Evolutionary conservation across 64 coral and sea anemone genomes (phyloP).

Genomic region (Pachyseris speciosa): DNA sequence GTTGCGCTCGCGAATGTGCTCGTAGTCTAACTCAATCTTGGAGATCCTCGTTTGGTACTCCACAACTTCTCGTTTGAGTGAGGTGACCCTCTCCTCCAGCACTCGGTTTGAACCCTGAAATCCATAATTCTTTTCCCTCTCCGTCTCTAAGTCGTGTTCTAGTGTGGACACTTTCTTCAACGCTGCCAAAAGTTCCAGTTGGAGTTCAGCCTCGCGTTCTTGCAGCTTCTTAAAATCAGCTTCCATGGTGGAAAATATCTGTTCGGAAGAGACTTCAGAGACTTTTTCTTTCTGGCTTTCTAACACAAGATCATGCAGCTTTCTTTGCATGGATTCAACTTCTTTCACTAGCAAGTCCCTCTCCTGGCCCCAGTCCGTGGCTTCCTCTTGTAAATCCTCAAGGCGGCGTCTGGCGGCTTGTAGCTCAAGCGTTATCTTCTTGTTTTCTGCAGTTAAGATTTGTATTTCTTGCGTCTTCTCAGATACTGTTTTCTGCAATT

Average conservation of each 20-base stretch:
- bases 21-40: slow-evolving; percentile 63
- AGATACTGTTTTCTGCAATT: slow-evolving; percentile 80
- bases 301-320: slow-evolving; percentile 86
- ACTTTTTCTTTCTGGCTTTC: slow-evolving; percentile 80
- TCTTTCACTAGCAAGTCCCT: slow-evolving; percentile 78
- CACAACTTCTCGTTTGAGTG: slow-evolving; percentile 79
- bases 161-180: slow-evolving; percentile 89
- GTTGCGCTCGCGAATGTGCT: slow-evolving; percentile 67
- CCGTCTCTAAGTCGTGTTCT: slow-evolving; percentile 84
- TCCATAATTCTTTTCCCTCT: slow-evolving; percentile 65
- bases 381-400: slow-evolving; percentile 73
- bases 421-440: slow-evolving; percentile 74
- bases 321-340: slow-evolving; percentile 84
- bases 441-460: slow-evolving; percentile 81
- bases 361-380: slow-evolving; percentile 61
- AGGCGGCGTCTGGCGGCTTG: slow-evolving; percentile 62
- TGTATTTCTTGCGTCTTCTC: slow-evolving; percentile 89
- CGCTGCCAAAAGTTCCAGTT: slow-evolving; percentile 91
- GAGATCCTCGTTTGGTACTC: slow-evolving; percentile 88
- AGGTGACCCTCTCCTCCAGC: slow-evolving; percentile 59
- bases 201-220: slow-evolving; percentile 69
- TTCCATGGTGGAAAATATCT: slow-evolving; percentile 90
- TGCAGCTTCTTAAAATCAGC: slow-evolving; percentile 89
- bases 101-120: slow-evolving; percentile 47
- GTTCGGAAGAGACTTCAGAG: slow-evolving; percentile 81